Base-by-base conservation (phyloP, 2,113 vertebrate species). In the Felis chaus region DNA sequence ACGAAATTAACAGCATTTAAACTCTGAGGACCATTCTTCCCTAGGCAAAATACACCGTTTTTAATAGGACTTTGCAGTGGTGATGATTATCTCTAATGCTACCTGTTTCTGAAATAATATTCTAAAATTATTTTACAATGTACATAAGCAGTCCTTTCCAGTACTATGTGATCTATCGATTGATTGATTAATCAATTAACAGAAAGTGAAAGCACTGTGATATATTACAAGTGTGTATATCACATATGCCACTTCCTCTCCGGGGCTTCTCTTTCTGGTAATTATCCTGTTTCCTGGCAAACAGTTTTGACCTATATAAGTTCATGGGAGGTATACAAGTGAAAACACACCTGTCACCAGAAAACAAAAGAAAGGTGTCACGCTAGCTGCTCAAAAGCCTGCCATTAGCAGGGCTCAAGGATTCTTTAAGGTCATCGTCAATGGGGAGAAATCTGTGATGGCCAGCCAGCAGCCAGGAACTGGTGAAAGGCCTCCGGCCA, bases 211-310 rank as follows among this genome's bases (percentile, higher is more conserved):
- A 55, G 16, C 50, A 36, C 21, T 6, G 1, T 31, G 29, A 7
- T 18, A 21, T 45, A n/a, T 27, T 39, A 14, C 1, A 5, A 63
- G 25, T 18, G 8, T 41, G 9, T n/a, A 1, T 23, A 3, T n/a
- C 31, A 9, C 31, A 19, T 1, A 4, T 23, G 16, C 50, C 15
- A 1, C 31, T 12, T 79, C 3, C 16, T 41, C 21, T 69, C 71
- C 23, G 23, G n/a, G n/a, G 7, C 36, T 18, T 83, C 50, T 55
- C 71, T 39, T 82, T 78, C 82, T 55, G 2, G 14, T 36, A 18
- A 45, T 69, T 13, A 25, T 50, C 36, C 53, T 27, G 23, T 68
- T 91, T 96, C 41, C 88, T 29, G 14, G 29, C 1, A 12, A n/a
- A 45, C 10, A 29, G 41, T 16, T 63, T 39, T n/a, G 55, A 57